Conservation (phyloP, 2,888 invertebrate species). For the Halictus quadricinctus region DNA sequence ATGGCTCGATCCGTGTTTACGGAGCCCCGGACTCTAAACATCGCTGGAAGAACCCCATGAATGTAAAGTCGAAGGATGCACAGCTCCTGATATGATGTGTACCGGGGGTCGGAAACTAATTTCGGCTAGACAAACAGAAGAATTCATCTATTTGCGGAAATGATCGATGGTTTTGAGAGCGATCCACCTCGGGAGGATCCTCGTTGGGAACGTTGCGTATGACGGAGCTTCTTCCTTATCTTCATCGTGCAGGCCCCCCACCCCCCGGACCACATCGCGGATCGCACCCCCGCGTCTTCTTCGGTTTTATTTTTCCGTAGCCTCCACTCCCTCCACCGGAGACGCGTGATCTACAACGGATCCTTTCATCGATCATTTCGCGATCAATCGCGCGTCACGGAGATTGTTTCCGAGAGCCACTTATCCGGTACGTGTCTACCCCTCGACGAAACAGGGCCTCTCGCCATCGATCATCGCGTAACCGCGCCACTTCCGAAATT, state of each 20-base stretch:
- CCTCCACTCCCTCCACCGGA: conserved; percentile 2
- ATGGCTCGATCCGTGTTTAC: conserved; percentile 14
- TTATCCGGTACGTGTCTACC: conserved; percentile 61
- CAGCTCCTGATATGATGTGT: background rate
- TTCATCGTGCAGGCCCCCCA: conserved; percentile 62
- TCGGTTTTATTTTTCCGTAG: background rate
- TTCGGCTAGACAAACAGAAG: conserved; percentile 66
- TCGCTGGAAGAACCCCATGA: conserved; percentile 15
- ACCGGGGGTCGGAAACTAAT: conserved; percentile 59
- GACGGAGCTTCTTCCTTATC: conserved; percentile 65
- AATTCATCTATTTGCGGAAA: conserved; percentile 63
- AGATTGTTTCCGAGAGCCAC: conserved; percentile 68
- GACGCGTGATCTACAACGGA: conserved; percentile 37
- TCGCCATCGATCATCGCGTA: conserved; percentile 72
- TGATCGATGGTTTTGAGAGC: conserved; percentile 66
- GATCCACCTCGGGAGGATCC: conserved; percentile 45
- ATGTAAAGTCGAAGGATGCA: conserved; percentile 36
- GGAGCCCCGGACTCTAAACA: background rate
- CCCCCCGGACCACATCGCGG: conserved; percentile 6
- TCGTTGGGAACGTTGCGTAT: background rate
- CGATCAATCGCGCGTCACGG: conserved; percentile 70
- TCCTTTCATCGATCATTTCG: conserved; percentile 71
- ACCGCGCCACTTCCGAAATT: conserved; percentile 68
- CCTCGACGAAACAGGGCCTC: conserved; percentile 59
- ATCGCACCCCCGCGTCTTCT: conserved; percentile 59